A percentile compares a stretch with the other conserved stretches of the same genome.
Evolutionary conservation across 2,888 invertebrate species (phyloP).

Genomic region (Drosophila heteroneura): DNA sequence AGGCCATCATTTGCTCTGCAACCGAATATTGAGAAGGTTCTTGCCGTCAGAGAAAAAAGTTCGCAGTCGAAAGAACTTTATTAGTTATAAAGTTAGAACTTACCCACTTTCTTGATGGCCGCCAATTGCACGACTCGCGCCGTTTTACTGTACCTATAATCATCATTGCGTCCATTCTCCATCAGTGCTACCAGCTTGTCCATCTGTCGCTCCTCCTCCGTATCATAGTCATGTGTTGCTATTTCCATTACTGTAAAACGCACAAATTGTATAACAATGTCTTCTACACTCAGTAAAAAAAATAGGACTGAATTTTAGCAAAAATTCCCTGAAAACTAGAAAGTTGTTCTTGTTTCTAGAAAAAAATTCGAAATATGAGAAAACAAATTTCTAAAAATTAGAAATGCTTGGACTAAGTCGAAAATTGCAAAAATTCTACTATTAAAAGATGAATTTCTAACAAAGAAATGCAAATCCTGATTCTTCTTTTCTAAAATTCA

Average conservation of each 20-base stretch:
- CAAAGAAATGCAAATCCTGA: too few relatives aligned
- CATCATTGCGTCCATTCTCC: constrained; percentile 87
- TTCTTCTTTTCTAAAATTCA: too few relatives aligned
- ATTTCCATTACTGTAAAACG: constrained; percentile 90
- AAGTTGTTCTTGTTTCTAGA: background rate
- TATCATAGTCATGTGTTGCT: constrained; percentile 92
- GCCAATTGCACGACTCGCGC: constrained; percentile 83
- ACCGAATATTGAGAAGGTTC: background rate
- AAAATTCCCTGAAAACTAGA: background rate
- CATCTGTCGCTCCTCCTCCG: constrained; percentile 82
- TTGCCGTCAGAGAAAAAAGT: background rate
- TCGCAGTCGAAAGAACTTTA: background rate
- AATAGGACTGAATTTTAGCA: background rate
- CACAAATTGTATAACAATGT: background rate
- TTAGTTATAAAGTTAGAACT: background rate
- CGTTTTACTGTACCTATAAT: constrained; percentile 86
- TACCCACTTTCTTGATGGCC: constrained; percentile 85
- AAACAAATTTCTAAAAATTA: background rate
- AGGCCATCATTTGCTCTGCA: constrained; percentile 86
- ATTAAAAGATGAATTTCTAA: too few relatives aligned
- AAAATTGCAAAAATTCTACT: too few relatives aligned
- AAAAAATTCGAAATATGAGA: background rate
- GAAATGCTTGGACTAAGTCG: too few relatives aligned
- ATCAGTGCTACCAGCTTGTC: constrained; percentile 87
- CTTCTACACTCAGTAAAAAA: too few relatives aligned